Evolutionary conservation across 2,797 vertebrate genomes (phyloP), one percentile per base, ranked within the genome.

Genomic region (Loriculus beryllinus): DNA sequence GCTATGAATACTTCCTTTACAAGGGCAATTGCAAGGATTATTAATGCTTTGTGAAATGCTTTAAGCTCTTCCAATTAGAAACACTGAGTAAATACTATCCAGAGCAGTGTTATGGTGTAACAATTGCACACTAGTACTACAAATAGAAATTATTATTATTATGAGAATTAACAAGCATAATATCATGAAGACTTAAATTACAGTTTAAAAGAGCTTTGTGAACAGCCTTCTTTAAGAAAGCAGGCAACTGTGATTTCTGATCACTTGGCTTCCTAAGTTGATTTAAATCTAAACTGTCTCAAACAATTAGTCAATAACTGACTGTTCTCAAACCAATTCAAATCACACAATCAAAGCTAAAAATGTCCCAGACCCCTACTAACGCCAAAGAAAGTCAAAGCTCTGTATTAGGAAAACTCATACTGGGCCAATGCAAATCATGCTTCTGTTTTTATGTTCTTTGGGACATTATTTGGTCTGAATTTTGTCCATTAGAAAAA

Each of bases 61-160:
- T 81, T 10, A n/a, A 82, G 37, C n/a, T 82, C 20, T 67, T 82
- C 51, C 67, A 94, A 31, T 72, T 86, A 83, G 83, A 92, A 91
- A 68, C 28, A 59, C 7, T 51, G 23, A 76, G 81, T 76, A 88
- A 92, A 83, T 51, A 48, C 33, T 69, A 82, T 8, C 31, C 40
- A 71, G 39, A 91, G 35, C 18, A 47, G 21, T 64, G 31, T 11
- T 59, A 37, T 3, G 88, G 28, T 37, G 19, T 31, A 81, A 79
- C 18, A 72, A 63, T 6, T 82, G 43, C 48, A 82, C 16, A 17
- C 15, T 45, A 40, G 42, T 8, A 77, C 39, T 88, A 72, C 28
- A 88, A 86, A 77, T 33, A 23, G 29, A 79, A 92, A 54, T 80
- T 33, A 51, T 70, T 86, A 56, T 62, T 81, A 43, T 80, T 92